phyloP scores from a whole-genome alignment of 2,888 invertebrate species.

The Copidosoma aretas region DNA sequence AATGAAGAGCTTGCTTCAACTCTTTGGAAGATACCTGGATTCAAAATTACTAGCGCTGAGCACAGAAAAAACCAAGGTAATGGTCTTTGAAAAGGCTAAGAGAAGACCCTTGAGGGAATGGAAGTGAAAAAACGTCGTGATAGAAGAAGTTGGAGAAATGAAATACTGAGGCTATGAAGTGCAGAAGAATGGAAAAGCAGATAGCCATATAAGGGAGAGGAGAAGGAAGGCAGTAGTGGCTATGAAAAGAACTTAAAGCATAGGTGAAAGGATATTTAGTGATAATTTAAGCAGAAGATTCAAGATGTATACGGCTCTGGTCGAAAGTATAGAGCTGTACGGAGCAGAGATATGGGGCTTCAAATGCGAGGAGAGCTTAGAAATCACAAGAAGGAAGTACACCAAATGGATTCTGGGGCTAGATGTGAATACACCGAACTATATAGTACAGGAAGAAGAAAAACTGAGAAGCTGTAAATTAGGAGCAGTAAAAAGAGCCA shows the following conservation, averaged over 20 bases:
- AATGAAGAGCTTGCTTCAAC: background rate
- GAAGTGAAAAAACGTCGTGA: background rate
- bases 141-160: background rate
- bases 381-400: too few species aligned
- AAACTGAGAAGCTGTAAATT: too few species aligned
- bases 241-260: background rate
- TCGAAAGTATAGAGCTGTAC: too few species aligned
- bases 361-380: too few species aligned
- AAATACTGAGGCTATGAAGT: background rate
- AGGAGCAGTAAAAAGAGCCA: too few species aligned
- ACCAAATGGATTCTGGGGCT: too few species aligned
- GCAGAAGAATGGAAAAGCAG: background rate
- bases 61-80: background rate
- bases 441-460: too few species aligned
- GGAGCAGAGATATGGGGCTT: too few species aligned
- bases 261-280: background rate
- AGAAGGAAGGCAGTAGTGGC: background rate
- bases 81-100: background rate
- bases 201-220: background rate
- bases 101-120: background rate
- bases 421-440: too few species aligned
- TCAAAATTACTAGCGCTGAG: background rate
- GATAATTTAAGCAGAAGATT: background rate
- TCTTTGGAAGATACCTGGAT: background rate
- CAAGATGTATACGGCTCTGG: too few species aligned